These are phyloP conservation scores for Heloderma charlesbogerti DNA, from an alignment of 2,113 vertebrate species.

Conservation along the genomic window DNA sequence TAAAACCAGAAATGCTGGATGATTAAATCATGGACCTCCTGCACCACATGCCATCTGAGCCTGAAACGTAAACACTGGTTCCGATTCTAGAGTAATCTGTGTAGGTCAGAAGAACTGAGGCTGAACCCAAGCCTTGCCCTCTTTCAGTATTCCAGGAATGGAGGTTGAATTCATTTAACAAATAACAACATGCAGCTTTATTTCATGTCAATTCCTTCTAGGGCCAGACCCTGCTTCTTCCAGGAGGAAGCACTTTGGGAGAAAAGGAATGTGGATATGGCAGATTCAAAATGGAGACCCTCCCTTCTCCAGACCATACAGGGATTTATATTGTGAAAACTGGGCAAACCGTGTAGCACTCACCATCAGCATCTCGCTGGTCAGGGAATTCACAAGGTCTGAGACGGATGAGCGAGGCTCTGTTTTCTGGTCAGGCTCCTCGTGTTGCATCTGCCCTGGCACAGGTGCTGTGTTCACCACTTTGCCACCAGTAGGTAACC, in stretches of 20 bases:
- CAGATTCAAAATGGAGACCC: neutral
- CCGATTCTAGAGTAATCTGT: neutral
- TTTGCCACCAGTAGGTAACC: constrained; percentile 88
- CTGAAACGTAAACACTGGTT: neutral
- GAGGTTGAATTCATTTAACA: neutral
- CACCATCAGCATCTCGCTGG: constrained; percentile 99
- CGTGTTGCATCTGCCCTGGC: constrained; percentile 87
- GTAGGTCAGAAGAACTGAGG: neutral
- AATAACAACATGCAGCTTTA: neutral
- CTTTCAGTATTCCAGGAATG: neutral
- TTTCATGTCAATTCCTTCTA: neutral
- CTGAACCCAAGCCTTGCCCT: neutral
- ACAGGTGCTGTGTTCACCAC: constrained; percentile 82
- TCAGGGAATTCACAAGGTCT: constrained; percentile 96
- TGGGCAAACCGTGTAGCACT: constrained; percentile 32
- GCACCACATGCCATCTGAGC: neutral
- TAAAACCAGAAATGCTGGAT: neutral
- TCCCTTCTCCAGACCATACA: neutral
- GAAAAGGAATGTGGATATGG: neutral
- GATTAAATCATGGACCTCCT: neutral
- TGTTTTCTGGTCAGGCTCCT: constrained; percentile 84
- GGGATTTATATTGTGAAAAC: neutral
- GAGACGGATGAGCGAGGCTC: constrained; percentile 94
- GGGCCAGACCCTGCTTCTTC: neutral
- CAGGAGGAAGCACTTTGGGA: neutral